phyloP scores from a whole-genome alignment of 2,113 vertebrate species.

The Pygathrix nemaeus region DNA sequence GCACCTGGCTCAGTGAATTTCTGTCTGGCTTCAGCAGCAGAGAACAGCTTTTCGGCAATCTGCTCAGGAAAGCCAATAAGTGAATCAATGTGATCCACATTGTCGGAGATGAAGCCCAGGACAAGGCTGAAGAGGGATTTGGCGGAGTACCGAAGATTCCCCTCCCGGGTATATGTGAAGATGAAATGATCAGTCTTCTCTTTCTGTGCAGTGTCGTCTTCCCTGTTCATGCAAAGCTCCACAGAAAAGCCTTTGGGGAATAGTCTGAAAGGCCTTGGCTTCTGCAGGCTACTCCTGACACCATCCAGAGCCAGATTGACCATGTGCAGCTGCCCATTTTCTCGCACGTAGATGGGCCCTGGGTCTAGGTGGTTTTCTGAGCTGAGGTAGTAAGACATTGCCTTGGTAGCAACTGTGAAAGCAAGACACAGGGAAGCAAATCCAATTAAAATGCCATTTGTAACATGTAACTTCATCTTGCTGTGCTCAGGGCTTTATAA shows the following conservation, averaged over 20 bases:
- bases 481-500: slow-evolving; percentile 25
- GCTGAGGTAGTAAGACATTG: slow-evolving; percentile 85
- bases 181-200: slow-evolving; percentile 93
- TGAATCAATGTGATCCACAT: slow-evolving; percentile 95
- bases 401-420: slow-evolving; percentile 65
- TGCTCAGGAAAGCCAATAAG: slow-evolving; percentile 96
- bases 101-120: slow-evolving; percentile 93
- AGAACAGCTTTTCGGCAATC: slow-evolving; percentile 94
- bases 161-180: slow-evolving; percentile 94
- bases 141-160: slow-evolving; percentile 93
- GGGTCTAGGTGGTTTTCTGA: slow-evolving; percentile 82
- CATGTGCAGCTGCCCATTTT: slow-evolving; percentile 89
- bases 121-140: slow-evolving; percentile 94
- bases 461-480: slow-evolving; percentile 5
- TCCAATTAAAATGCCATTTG: slow-evolving; percentile 56
- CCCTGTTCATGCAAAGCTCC: slow-evolving; percentile 86
- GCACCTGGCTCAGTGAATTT: slow-evolving; percentile 90
- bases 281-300: slow-evolving; percentile 73
- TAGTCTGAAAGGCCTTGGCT: slow-evolving; percentile 85
- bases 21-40: slow-evolving; percentile 92
- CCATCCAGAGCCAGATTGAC: slow-evolving; percentile 83
- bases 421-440: slow-evolving; percentile 52
- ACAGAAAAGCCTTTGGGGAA: slow-evolving; percentile 89
- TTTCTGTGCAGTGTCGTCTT: slow-evolving; percentile 82
- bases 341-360: slow-evolving; percentile 90